A percentile compares a stretch with the other conserved stretches of the same genome.
Evolutionary conservation across 2,888 invertebrate species (phyloP).

Genomic region (Entomobrya multifasciata): DNA sequence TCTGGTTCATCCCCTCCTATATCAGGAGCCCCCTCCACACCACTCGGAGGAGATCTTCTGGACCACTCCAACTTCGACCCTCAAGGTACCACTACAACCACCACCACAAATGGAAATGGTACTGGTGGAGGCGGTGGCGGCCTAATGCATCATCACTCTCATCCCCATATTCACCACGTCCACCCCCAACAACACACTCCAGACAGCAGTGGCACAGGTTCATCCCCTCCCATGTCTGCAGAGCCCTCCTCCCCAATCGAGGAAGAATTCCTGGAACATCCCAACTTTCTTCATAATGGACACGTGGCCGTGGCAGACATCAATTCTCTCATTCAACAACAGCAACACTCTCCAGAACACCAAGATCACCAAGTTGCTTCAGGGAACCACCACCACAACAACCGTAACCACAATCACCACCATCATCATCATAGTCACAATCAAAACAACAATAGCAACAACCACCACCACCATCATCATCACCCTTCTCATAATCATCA

Average conservation of each 20-base stretch:
- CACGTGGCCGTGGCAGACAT: conserved; percentile 30
- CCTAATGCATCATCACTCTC: conserved; percentile 67
- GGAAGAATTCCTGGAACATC: conserved; percentile 69
- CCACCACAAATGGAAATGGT: conserved; percentile 31
- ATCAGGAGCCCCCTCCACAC: conserved; percentile 72
- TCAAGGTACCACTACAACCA: conserved; percentile 52
- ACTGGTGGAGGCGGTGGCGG: conserved; percentile 18
- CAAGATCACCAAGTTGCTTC: no score
- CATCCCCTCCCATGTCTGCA: conserved; percentile 73
- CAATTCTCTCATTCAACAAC: conserved; percentile 51
- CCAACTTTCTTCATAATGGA: conserved; percentile 57
- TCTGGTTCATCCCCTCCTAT: conserved; percentile 73
- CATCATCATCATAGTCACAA: conserved; percentile 16
- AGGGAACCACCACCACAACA: conserved; percentile 50
- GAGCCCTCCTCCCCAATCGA: conserved; percentile 74
- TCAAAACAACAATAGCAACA: conserved; percentile 6
- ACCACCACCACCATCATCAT: conserved; percentile 18
- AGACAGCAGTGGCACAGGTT: conserved; percentile 70
- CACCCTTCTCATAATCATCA: neutral
- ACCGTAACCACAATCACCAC: conserved; percentile 39
- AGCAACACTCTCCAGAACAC: conserved; percentile 63
- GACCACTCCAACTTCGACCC: conserved; percentile 72
- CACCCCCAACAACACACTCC: conserved; percentile 60
- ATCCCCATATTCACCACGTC: no score
- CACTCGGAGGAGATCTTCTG: conserved; percentile 70